Percentiles rank a stretch among this genome's conserved stretches.
Conservation (phyloP, 2,888 invertebrate genomes). For the Dasysyrphus albostriatus region DNA sequence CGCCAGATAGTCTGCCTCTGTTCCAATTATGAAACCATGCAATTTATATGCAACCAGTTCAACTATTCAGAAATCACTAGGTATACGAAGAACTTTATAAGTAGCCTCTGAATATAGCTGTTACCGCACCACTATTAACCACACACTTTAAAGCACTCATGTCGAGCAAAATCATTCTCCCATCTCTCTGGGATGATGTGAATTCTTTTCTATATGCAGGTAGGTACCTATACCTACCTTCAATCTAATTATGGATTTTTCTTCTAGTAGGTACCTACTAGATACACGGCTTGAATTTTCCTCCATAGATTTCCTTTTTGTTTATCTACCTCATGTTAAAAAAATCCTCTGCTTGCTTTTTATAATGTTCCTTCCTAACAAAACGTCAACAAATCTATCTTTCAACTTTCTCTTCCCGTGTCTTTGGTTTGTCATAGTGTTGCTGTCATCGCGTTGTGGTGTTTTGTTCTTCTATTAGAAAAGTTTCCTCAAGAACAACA, state of each 20-base stretch:
- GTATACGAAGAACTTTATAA: constrained; percentile 16
- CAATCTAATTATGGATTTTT: constrained; percentile 68
- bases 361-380: background rate
- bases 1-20: constrained; percentile 52
- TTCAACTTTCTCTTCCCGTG: constrained; percentile 31
- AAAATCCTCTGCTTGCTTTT: background rate
- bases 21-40: constrained; percentile 24
- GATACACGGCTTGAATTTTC: constrained; percentile 7
- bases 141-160: constrained; percentile 42
- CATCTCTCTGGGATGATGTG: constrained; percentile 5
- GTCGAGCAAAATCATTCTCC: constrained; percentile 34
- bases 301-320: constrained; percentile 3
- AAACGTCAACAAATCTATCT: constrained; percentile 63
- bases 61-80: constrained; percentile 1
- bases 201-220: background rate
- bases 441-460: too few species aligned
- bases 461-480: constrained; percentile 15
- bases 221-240: constrained; percentile 1
- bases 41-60: constrained; percentile 33
- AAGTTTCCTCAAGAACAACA: constrained; percentile 59
- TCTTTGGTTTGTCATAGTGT: background rate
- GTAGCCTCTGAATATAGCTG: constrained; percentile 16
- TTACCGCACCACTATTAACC: constrained; percentile 53
- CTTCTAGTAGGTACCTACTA: background rate
- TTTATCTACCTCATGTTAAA: background rate